phyloP scores from a whole-genome alignment of 1,140 invertebrate species.

The Anthonomus grandis region DNA sequence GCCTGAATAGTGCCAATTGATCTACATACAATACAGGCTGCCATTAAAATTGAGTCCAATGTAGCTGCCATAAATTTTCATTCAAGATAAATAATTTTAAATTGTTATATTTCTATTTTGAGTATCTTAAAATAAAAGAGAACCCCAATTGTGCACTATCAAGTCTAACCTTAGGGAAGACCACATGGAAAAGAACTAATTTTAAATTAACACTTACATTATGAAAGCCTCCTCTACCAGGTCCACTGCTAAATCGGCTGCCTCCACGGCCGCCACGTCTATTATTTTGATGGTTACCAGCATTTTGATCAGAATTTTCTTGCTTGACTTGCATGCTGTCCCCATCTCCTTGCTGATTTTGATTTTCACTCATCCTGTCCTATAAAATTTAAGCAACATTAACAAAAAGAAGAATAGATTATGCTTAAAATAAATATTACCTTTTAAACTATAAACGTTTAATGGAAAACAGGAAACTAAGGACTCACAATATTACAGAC shows the following conservation, averaged over 20 bases:
- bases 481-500: too few relatives aligned
- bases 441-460: too few relatives aligned
- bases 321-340: too few relatives aligned
- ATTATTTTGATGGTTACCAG: too few relatives aligned
- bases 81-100: neutral
- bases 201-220: constrained; percentile 13
- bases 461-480: too few relatives aligned
- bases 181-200: neutral
- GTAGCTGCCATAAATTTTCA: neutral
- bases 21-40: neutral
- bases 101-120: neutral
- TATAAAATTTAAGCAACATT: too few relatives aligned
- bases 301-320: too few relatives aligned
- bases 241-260: constrained; percentile 20
- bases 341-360: too few relatives aligned
- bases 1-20: too few relatives aligned
- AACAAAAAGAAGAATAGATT: too few relatives aligned
- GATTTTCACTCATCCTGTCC: too few relatives aligned
- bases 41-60: neutral
- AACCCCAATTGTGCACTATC: neutral
- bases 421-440: too few relatives aligned
- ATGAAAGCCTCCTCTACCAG: constrained; percentile 8
- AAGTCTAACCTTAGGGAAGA: neutral
- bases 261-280: constrained; percentile 21
- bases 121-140: neutral